Evolutionary conservation across 2,888 invertebrate genomes (phyloP).

Genomic region (Agriopis aurantiaria): DNA sequence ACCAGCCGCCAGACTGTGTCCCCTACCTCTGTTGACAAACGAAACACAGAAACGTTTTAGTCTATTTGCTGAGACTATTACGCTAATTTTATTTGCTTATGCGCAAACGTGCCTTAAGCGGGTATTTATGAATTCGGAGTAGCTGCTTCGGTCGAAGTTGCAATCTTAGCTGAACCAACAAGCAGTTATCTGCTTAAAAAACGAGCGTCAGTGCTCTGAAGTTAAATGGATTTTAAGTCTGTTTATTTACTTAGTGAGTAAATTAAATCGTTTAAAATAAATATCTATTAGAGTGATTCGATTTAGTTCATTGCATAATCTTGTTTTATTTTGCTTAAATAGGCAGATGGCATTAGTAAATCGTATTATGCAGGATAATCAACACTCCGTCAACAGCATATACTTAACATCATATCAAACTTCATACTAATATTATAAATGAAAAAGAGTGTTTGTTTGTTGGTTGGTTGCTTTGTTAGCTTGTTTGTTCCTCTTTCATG

Average conservation of each 20-base stretch:
- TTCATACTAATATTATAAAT: too few relatives aligned
- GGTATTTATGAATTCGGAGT: slow-evolving; percentile 52
- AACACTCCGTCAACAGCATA: too few relatives aligned
- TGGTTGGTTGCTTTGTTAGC: too few relatives aligned
- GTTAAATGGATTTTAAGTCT: slow-evolving; percentile 33
- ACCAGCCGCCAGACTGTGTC: slow-evolving; percentile 57
- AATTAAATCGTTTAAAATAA: slow-evolving; percentile 33
- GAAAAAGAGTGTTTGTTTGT: too few relatives aligned
- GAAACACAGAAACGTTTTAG: slow-evolving; percentile 64
- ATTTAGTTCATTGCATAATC: background rate
- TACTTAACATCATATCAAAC: too few relatives aligned
- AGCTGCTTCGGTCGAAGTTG: slow-evolving; percentile 48
- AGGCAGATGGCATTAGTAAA: too few relatives aligned
- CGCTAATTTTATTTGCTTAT: slow-evolving; percentile 69
- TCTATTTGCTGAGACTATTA: slow-evolving; percentile 66
- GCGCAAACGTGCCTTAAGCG: slow-evolving; percentile 54
- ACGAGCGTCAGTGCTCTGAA: slow-evolving; percentile 32
- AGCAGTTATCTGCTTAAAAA: slow-evolving; percentile 42
- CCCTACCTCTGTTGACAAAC: slow-evolving; percentile 67
- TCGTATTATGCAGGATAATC: too few relatives aligned
- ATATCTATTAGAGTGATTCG: background rate
- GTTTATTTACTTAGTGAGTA: slow-evolving; percentile 29
- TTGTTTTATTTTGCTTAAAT: too few relatives aligned
- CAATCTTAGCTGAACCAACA: slow-evolving; percentile 48
- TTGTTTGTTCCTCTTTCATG: too few relatives aligned